Base-by-base conservation (phyloP, 2,888 invertebrate species). In the Quadroppia sp. region DNA sequence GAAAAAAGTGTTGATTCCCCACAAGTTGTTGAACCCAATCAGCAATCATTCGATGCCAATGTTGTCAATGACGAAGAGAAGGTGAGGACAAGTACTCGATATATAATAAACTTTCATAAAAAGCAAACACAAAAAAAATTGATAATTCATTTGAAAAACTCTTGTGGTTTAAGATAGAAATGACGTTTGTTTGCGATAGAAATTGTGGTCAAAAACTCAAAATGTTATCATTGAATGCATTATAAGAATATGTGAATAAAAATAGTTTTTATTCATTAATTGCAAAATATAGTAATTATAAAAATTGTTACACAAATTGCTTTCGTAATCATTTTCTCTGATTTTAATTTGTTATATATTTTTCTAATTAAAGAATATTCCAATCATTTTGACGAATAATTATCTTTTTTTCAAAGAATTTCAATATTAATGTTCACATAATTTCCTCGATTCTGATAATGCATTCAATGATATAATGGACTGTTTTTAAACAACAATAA, bases 21-120 rank as follows among this genome's bases (percentile, higher is more conserved):
- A 59, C 59, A 59, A 59, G 59, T 32, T 59, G n/a, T 59, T 61
- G 61, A 61, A 61, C 61, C 61, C 61, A 61, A 61, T 32, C 61
- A 13, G 61, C 61, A 61, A 61, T 61, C 61, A 61, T 61, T 30
- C 15, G 61, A 61, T 61, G 53, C 53, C 53, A 53, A 23, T 53
- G 25, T 53, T 13, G 36, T 61, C 28, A 61, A 61, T 61, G 61
- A 61, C 61, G 61, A 61, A 20, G 25, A 61, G 15, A 32, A 61
- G 61, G 61, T 61, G 61, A 61, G 61, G 61, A 32, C 6, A 9
- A 3, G 25, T 53, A 50, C 20, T 13, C 6, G n/a, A n/a, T 61
- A n/a, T 36, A 32, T 32, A 45, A 9, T 9, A 45, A 45, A 6
- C 2, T 11, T 45, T 11, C 45, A 45, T 45, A 2, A 7, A 45